These are phyloP conservation scores for Peribatodes rhomboidaria DNA, from an alignment of 2,888 invertebrate genomes.

Conservation along the genomic window DNA sequence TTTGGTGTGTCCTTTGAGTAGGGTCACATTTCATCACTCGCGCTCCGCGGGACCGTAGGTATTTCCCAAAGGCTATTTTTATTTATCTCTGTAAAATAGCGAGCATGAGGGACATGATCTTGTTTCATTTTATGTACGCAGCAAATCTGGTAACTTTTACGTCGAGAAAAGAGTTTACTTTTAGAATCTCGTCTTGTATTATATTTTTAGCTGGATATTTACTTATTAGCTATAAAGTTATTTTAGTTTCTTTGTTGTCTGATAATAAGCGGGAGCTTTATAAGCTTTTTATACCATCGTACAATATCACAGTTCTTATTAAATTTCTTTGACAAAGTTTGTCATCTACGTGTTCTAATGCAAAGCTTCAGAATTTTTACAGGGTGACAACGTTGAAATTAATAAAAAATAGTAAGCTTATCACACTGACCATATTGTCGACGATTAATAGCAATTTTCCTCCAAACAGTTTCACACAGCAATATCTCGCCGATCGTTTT, in stretches of 20 bases:
- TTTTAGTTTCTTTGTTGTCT: constrained; percentile 18
- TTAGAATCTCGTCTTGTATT: constrained; percentile 7
- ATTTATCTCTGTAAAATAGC: constrained; percentile 33
- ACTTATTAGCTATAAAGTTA: neutral
- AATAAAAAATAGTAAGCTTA: too few relatives aligned
- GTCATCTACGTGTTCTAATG: neutral
- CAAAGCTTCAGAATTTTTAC: neutral
- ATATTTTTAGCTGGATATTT: neutral
- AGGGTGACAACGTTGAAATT: too few relatives aligned
- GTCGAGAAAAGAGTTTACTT: constrained; percentile 22
- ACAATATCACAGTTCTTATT: neutral
- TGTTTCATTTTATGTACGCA: constrained; percentile 50
- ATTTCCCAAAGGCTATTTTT: constrained; percentile 56
- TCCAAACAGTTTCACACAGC: neutral
- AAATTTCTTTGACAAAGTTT: neutral
- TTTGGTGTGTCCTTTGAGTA: constrained; percentile 59
- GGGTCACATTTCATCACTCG: constrained; percentile 60
- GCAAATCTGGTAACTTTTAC: constrained; percentile 45
- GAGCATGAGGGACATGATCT: constrained; percentile 36
- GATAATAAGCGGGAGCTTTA: constrained; percentile 5
- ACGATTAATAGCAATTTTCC: neutral
- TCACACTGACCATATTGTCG: too few relatives aligned
- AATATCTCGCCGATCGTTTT: neutral
- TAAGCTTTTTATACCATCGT: constrained; percentile 5
- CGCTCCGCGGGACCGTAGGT: constrained; percentile 43